Evolutionary conservation across 1,140 invertebrate genomes (phyloP).

Genomic region (Drosophila chauvacae): DNA sequence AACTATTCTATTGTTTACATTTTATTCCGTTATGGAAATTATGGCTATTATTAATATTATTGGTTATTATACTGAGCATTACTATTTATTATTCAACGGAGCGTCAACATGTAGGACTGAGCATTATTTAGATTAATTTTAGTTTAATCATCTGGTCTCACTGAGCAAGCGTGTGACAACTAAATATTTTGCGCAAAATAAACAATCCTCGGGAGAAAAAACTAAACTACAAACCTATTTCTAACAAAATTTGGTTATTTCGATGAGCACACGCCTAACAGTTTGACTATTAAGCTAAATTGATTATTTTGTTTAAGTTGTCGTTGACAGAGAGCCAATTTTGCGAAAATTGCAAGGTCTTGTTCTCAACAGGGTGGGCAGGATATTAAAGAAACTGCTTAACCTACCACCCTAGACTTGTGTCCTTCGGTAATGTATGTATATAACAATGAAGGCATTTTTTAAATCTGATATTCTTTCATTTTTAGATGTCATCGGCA

Average conservation of each 20-base stretch:
- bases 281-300: background rate
- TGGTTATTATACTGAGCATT: too few species aligned
- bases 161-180: background rate
- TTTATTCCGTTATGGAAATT: background rate
- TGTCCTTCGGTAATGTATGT: background rate
- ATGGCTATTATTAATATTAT: too few species aligned
- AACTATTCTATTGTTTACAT: background rate
- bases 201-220: background rate
- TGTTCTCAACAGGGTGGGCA: background rate
- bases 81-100: background rate
- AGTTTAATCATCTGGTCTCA: background rate
- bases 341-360: background rate
- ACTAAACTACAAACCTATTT: background rate
- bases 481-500: constrained; percentile 3
- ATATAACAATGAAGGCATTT: too few species aligned
- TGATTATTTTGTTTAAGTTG: background rate
- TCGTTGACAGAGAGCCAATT: too few species aligned
- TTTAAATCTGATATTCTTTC: too few species aligned
- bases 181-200: constrained; percentile 18
- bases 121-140: background rate
- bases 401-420: background rate
- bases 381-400: background rate
- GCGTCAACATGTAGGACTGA: background rate
- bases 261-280: background rate
- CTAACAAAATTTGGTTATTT: background rate